Evolutionary conservation across 2,113 vertebrate species (phyloP), one percentile per base, ranked within the genome.

Genomic region (Podarcis cretensis): DNA sequence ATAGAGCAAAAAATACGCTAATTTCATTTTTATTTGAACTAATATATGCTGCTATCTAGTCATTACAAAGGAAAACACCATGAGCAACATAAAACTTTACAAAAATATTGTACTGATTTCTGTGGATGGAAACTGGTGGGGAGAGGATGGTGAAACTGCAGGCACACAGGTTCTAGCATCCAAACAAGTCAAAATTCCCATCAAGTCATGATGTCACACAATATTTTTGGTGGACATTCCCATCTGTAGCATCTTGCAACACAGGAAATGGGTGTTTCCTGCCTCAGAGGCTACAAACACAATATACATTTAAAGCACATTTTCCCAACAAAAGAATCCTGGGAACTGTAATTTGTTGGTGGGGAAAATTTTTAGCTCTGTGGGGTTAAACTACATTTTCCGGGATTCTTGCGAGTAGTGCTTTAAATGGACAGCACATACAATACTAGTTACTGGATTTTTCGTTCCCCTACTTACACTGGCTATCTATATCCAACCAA

Each of bases 401-500:
- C 48, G 12, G 48, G 48, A 54, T 54, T 54, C 48, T 54, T 54
- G 48, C 12, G 48, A 54, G 48, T 54, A 54, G 48, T 54, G 48
- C 10, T 54, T 54, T 54, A 54, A 54, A 54, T 54, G 48, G 48
- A 54, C 48, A 54, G 48, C 48, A 54, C 48, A 54, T 12, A 10
- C 48, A 54, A 54, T 54, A 12, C 48, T 54, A 54, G 54, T 57
- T 30, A 57, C 77, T 63, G 4, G 4, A 30, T 78, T 48, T 48
- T 78, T 37, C n/a, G 14, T n/a, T 32, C 71, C 23, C 4, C 59
- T 68, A 30, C 27, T 83, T 40, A 12, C 63, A 8, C 82, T 57
- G 68, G 8, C 48, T 71, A n/a, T 84, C 30, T 48, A 86, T 3
- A 69, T 27, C 30, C 32, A 82, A 89, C 89, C 85, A 90, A 91